These are phyloP conservation scores for Columba janthina DNA, from an alignment of 2,113 vertebrate genomes.

Conservation along the genomic window DNA sequence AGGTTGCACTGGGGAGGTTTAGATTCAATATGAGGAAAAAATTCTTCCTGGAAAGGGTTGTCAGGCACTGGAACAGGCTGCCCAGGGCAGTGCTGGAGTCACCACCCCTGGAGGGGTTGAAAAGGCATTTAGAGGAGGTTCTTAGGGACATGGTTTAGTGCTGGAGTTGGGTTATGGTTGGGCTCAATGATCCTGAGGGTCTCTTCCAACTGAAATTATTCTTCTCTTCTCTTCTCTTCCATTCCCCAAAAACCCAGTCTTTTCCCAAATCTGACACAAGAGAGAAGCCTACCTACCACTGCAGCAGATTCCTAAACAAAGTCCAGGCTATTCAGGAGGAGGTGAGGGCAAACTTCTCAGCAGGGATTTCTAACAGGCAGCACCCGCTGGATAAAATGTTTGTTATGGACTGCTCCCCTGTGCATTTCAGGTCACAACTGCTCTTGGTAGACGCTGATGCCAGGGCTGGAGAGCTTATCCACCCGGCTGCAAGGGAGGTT, in stretches of 20 bases:
- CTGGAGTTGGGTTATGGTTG: no score
- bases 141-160: no score
- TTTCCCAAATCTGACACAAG: background rate
- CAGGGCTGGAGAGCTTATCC: background rate
- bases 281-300: background rate
- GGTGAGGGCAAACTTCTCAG: background rate
- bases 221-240: no score
- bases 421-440: background rate
- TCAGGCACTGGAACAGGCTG: no score
- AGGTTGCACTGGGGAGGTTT: no score
- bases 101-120: no score
- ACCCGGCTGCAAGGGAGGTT: background rate
- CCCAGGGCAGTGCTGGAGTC: no score
- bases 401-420: background rate
- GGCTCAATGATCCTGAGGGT: no score
- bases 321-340: background rate
- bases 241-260: background rate
- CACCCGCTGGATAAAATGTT: background rate
- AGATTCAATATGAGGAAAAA: no score
- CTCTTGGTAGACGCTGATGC: rapidly evolving
- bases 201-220: no score
- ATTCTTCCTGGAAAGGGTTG: no score
- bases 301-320: background rate
- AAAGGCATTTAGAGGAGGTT: no score
- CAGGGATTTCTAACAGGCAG: background rate